A percentile compares a stretch with the other conserved stretches of the same genome.
Evolutionary conservation across 2,888 invertebrate species (phyloP).

Genomic region (Drosophila koepferae): DNA sequence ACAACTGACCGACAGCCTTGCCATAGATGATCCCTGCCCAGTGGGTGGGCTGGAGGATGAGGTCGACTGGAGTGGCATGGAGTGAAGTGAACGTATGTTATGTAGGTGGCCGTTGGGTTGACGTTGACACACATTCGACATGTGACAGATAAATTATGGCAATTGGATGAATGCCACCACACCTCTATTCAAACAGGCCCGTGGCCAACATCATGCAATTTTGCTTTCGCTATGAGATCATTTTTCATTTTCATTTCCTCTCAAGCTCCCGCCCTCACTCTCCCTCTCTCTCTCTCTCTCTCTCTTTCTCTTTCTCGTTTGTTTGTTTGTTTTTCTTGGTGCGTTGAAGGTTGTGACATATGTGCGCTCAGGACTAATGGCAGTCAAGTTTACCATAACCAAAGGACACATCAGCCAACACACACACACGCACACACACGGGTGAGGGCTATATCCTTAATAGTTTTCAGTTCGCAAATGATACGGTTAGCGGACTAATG

Average conservation of each 20-base stretch:
- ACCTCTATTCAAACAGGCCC: constrained; percentile 60
- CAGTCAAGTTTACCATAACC: constrained; percentile 53
- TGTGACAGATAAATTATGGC: constrained; percentile 80
- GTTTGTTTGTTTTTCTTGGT: constrained; percentile 43
- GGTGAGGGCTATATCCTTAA: constrained; percentile 40
- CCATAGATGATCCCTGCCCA: constrained; percentile 56
- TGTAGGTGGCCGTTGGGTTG: constrained; percentile 34
- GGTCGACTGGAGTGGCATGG: constrained; percentile 1
- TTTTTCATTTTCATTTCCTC: constrained; percentile 69
- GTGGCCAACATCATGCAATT: constrained; percentile 53
- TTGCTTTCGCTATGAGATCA: constrained; percentile 64
- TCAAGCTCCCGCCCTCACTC: constrained; percentile 3
- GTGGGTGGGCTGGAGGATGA: constrained; percentile 46
- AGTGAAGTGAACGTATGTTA: not conserved
- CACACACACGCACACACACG: constrained; percentile 14
- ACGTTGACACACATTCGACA: constrained; percentile 78
- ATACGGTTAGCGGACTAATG: constrained; percentile 47
- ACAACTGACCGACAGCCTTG: constrained; percentile 76
- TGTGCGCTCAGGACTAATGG: constrained; percentile 58
- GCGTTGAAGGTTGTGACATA: constrained; percentile 62
- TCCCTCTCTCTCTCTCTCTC: constrained; percentile 1
- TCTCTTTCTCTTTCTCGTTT: constrained; percentile 14
- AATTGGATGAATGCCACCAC: constrained; percentile 67
- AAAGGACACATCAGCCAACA: constrained; percentile 31
- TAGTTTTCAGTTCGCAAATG: constrained; percentile 66